phyloP scores from a whole-genome alignment of 1,140 invertebrate species.

The Drosophila ohnishii region DNA sequence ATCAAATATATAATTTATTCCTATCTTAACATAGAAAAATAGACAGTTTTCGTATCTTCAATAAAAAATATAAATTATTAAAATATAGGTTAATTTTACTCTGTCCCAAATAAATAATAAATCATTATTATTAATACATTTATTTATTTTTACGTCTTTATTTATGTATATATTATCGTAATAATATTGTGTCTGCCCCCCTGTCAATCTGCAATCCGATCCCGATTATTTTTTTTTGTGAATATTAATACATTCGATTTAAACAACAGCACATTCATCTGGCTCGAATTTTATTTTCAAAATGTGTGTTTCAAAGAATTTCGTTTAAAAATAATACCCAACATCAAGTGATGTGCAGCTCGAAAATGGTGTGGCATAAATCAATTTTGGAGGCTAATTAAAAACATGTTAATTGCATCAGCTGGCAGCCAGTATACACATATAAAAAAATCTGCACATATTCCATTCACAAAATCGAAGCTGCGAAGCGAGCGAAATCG shows the following conservation, averaged over 20 bases:
- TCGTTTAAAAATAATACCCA: constrained; percentile 59
- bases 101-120: too few relatives aligned
- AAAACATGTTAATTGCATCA: constrained; percentile 68
- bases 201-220: constrained; percentile 17
- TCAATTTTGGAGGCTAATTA: constrained; percentile 68
- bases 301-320: constrained; percentile 17
- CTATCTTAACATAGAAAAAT: too few relatives aligned
- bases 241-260: constrained; percentile 35
- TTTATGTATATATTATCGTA: constrained; percentile 8
- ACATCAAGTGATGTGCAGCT: constrained; percentile 42
- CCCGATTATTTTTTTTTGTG: constrained; percentile 8
- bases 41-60: too few relatives aligned
- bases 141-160: not conserved
- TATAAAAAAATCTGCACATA: constrained; percentile 40
- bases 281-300: constrained; percentile 51
- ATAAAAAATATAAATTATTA: too few relatives aligned
- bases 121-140: too few relatives aligned
- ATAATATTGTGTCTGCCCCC: not conserved
- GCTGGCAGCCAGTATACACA: constrained; percentile 21
- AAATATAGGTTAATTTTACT: too few relatives aligned
- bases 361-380: constrained; percentile 63
- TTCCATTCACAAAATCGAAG: constrained; percentile 63
- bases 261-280: constrained; percentile 39
- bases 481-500: constrained; percentile 11
- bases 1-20: too few relatives aligned